Evolutionary conservation across 2,113 vertebrate genomes (phyloP).

Genomic region (Oncorhynchus masou): DNA sequence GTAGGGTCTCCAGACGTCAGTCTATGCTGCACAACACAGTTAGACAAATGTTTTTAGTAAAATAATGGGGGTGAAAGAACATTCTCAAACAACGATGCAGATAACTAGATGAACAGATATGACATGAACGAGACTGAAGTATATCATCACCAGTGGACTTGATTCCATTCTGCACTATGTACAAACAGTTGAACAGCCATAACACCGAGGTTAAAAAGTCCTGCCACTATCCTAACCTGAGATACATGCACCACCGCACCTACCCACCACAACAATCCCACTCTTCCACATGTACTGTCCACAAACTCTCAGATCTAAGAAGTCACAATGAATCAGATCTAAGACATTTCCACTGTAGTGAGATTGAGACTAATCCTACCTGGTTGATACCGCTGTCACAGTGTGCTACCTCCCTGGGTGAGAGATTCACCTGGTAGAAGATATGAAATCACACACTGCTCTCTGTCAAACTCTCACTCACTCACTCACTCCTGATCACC

Average conservation of each 20-base stretch:
- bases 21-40: neutral
- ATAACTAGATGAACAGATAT: neutral
- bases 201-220: too few relatives aligned
- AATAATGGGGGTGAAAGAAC: neutral
- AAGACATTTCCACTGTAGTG: neutral
- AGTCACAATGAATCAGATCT: neutral
- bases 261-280: neutral
- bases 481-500: conserved; percentile 35
- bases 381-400: conserved; percentile 30
- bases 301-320: neutral
- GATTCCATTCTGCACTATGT: too few relatives aligned
- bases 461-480: conserved; percentile 16
- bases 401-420: conserved; percentile 33
- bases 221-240: too few relatives aligned
- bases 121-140: too few relatives aligned
- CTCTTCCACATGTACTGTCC: neutral
- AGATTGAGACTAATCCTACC: conserved; percentile 43
- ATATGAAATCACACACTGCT: conserved; percentile 16
- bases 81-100: neutral
- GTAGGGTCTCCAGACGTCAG: conserved; percentile 1
- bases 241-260: neutral
- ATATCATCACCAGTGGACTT: too few relatives aligned
- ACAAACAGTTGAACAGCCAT: too few relatives aligned
- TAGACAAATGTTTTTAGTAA: neutral
- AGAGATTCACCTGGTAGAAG: conserved; percentile 41